Percentiles rank a stretch among this genome's conserved stretches.
These are phyloP conservation scores for Mesopsocus fuscifrons DNA, from an alignment of 2,888 invertebrate species.

Conservation along the genomic window DNA sequence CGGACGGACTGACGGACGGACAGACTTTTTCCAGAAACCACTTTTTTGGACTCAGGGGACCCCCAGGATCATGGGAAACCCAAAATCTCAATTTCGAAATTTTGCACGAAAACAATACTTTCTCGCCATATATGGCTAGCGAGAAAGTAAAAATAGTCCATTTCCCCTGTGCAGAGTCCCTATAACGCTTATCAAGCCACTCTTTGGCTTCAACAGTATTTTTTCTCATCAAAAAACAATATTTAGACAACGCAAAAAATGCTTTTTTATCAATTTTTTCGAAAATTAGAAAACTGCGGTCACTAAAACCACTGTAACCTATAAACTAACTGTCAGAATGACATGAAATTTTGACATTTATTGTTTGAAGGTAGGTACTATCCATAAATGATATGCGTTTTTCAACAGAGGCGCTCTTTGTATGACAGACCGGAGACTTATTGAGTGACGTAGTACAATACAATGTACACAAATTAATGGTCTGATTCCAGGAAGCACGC, in stretches of 20 bases:
- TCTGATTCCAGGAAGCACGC: constrained; percentile 78
- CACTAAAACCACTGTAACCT: background rate
- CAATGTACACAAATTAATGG: too few species aligned
- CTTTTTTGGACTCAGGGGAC: too few species aligned
- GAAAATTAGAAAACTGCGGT: background rate
- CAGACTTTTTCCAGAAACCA: too few species aligned
- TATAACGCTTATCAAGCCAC: background rate
- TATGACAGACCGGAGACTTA: background rate
- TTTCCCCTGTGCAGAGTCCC: background rate
- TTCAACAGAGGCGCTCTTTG: background rate
- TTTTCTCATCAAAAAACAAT: background rate
- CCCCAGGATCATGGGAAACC: too few species aligned
- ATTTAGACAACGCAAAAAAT: background rate
- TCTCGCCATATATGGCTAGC: too few species aligned
- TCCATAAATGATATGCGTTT: background rate
- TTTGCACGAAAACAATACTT: too few species aligned
- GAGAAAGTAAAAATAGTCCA: too few species aligned
- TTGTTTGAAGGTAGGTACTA: background rate
- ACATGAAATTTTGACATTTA: background rate
- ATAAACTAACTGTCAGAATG: background rate
- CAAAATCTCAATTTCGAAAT: too few species aligned
- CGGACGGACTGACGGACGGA: too few species aligned
- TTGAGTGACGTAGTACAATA: too few species aligned
- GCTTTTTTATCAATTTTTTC: background rate
- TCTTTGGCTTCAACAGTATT: background rate